Evolutionary conservation across 1,140 invertebrate genomes (phyloP).

Genomic region (Trigoniulus corallinus): DNA sequence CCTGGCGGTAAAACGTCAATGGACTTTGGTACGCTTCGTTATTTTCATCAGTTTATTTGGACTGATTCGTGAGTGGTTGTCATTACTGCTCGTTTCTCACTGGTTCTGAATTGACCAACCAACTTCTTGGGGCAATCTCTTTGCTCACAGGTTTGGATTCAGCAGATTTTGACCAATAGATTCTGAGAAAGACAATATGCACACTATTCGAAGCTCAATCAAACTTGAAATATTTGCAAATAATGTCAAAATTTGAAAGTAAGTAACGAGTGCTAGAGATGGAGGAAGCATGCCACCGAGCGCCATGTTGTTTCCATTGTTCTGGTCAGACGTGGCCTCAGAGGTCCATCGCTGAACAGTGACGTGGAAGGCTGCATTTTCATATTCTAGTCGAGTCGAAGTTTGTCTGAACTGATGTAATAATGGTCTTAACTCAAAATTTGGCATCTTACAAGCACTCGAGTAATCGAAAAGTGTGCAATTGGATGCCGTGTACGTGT

Average conservation of each 20-base stretch:
- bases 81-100: constrained; percentile 5
- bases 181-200: neutral
- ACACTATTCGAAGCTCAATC: constrained; percentile 1
- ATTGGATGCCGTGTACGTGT: too few species aligned
- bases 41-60: too few species aligned
- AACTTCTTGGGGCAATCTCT: constrained; percentile 6
- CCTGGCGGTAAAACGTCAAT: too few species aligned
- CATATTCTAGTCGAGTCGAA: neutral
- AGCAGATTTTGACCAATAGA: constrained; percentile 8
- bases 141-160: constrained; percentile 7
- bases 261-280: too few species aligned
- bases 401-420: too few species aligned
- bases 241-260: neutral
- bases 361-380: neutral
- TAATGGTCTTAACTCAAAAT: too few species aligned
- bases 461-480: too few species aligned
- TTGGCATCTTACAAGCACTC: too few species aligned
- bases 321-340: neutral
- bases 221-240: neutral
- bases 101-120: constrained; percentile 8
- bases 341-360: neutral
- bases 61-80: constrained; percentile 7
- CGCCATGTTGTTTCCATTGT: neutral
- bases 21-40: too few species aligned
- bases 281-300: neutral